A percentile compares a stretch with the other conserved stretches of the same genome.
Conservation (phyloP, 2,113 vertebrate genomes). For the Cyprinus carpio region DNA sequence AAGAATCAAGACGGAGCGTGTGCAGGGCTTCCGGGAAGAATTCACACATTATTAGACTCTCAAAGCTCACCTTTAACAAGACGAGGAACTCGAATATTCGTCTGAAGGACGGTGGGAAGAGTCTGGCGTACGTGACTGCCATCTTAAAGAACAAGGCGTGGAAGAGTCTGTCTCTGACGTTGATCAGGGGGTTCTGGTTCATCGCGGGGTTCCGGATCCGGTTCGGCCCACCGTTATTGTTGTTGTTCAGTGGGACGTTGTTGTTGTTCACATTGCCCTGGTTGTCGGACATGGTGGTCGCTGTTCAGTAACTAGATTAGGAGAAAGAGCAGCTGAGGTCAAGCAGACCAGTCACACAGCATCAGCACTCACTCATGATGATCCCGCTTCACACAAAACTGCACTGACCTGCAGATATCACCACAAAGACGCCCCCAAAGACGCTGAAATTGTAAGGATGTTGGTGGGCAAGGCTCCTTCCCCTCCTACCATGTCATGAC, state of each 20-base stretch:
- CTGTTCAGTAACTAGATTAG: slow-evolving; percentile 21
- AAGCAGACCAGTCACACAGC: slow-evolving; percentile 7
- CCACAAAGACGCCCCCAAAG: neutral
- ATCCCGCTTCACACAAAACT: neutral
- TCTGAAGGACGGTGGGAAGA: slow-evolving; percentile 94
- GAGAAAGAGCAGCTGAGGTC: slow-evolving; percentile 31
- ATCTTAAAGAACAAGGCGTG: slow-evolving; percentile 99
- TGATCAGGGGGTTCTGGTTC: slow-evolving; percentile 97
- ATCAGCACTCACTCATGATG: neutral
- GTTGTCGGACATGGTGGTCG: slow-evolving; percentile 85
- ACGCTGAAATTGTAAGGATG: neutral
- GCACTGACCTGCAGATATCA: neutral
- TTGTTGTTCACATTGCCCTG: slow-evolving; percentile 76
- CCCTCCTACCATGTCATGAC: slow-evolving; percentile 14
- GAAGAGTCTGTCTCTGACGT: slow-evolving; percentile 96
- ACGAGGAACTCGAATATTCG: slow-evolving; percentile 96
- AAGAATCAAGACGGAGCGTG: too few species aligned
- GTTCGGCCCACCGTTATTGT: slow-evolving; percentile 80
- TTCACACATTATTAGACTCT: neutral
- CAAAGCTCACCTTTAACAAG: slow-evolving; percentile 88
- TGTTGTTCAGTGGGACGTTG: slow-evolving; percentile 79
- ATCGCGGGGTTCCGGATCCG: slow-evolving; percentile 86
- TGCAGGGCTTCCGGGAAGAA: too few species aligned
- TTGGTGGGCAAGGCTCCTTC: neutral
- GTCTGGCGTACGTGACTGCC: slow-evolving; percentile 94